Evolutionary conservation across 2,797 vertebrate genomes (phyloP).

Genomic region (Oceanodroma leucorhoa): DNA sequence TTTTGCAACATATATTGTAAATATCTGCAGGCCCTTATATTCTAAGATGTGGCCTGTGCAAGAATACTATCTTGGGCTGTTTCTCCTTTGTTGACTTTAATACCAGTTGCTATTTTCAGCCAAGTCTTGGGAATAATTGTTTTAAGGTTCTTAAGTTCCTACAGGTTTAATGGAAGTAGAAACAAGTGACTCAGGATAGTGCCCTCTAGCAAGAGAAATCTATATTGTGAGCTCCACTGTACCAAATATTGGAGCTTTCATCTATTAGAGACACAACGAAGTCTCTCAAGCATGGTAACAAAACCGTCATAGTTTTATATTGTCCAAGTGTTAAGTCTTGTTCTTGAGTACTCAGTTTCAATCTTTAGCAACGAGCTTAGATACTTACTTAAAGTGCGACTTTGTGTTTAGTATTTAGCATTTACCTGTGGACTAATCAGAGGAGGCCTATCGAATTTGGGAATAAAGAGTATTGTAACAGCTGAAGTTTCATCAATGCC

Average conservation of each 20-base stretch:
- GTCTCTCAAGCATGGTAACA: background rate
- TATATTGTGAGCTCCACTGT: background rate
- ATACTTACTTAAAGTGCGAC: background rate
- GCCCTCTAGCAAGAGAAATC: background rate
- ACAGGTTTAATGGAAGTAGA: background rate
- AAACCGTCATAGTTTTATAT: background rate
- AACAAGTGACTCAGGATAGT: background rate
- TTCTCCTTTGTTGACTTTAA: background rate
- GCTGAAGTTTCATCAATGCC: slow-evolving; percentile 94
- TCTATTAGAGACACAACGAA: background rate
- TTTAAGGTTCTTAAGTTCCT: background rate
- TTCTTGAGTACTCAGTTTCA: background rate
- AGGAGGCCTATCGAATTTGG: slow-evolving; percentile 89
- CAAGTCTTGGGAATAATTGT: background rate
- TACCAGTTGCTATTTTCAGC: background rate
- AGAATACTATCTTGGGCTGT: background rate
- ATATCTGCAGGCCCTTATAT: background rate
- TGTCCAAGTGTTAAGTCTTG: background rate
- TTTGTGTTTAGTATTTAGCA: slow-evolving; percentile 86
- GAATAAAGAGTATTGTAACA: slow-evolving; percentile 94
- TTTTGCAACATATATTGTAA: background rate
- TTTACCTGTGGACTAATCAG: slow-evolving; percentile 94
- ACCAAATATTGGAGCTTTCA: background rate
- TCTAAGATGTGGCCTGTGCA: background rate
- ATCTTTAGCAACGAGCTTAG: background rate